phyloP scores from a whole-genome alignment of 1,140 invertebrate species.

The Zelostemma sp. region DNA sequence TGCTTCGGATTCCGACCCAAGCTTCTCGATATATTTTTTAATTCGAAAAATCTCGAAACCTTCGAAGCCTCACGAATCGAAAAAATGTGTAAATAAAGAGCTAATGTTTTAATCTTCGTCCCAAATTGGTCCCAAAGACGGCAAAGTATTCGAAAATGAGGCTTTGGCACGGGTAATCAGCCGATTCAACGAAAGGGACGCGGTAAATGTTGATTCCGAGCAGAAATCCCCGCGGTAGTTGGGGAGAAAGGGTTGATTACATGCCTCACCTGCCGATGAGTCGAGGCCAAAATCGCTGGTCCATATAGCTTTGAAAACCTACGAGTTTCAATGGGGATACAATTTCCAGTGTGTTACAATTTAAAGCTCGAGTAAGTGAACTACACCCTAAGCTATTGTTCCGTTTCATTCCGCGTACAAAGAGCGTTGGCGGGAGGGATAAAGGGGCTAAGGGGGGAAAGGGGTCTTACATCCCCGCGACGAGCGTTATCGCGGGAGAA shows the following conservation, averaged over 20 bases:
- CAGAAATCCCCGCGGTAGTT: slow-evolving; percentile 25
- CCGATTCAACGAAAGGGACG: slow-evolving; percentile 10
- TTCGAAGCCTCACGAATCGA: background rate
- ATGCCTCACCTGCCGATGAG: slow-evolving; percentile 41
- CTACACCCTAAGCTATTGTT: slow-evolving; percentile 63
- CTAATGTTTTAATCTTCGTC: too few species aligned
- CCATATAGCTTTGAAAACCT: slow-evolving; percentile 31
- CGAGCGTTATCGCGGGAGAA: slow-evolving; percentile 34
- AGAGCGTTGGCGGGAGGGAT: slow-evolving; percentile 21
- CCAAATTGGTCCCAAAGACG: background rate
- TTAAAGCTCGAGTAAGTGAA: slow-evolving; percentile 43
- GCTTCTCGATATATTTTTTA: background rate
- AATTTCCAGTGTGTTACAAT: slow-evolving; percentile 51
- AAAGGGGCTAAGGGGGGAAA: too few species aligned
- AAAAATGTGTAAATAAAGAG: too few species aligned
- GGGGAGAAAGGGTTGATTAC: slow-evolving; percentile 40
- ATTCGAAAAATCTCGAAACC: background rate
- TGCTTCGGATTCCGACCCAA: slow-evolving; percentile 33
- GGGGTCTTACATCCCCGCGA: slow-evolving; percentile 46
- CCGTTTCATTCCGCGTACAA: slow-evolving; percentile 51
- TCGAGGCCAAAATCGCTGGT: slow-evolving; percentile 19
- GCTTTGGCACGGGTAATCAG: background rate
- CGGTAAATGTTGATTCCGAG: slow-evolving; percentile 36
- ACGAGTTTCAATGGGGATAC: slow-evolving; percentile 43
- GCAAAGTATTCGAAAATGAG: background rate